These are phyloP conservation scores for Alviniconcha strummeri DNA, from an alignment of 2,888 invertebrate genomes.

Conservation along the genomic window DNA sequence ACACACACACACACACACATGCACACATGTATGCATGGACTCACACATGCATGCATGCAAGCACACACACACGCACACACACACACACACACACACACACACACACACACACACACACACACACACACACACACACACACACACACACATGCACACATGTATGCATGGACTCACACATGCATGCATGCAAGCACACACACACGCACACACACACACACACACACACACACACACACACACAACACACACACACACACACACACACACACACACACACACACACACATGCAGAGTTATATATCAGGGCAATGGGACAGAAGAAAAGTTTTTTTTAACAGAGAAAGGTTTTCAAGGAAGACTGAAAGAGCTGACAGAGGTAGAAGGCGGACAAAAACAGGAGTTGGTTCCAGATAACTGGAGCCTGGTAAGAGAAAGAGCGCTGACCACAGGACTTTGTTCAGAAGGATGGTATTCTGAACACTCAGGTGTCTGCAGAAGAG, in stretches of 20 bases:
- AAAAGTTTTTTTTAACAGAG: too few species aligned
- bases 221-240: not conserved
- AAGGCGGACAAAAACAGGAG: too few species aligned
- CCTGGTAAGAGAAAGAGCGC: too few species aligned
- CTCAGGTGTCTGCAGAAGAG: too few species aligned
- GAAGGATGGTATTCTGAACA: too few species aligned
- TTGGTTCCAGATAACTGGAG: too few species aligned
- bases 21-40: not conserved
- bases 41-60: not conserved
- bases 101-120: conserved; percentile 4
- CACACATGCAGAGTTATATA: not conserved
- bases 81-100: conserved; percentile 4
- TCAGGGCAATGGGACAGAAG: too few species aligned
- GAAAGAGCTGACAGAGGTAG: too few species aligned
- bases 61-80: not conserved
- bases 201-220: not conserved
- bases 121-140: conserved; percentile 9
- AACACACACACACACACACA: conserved; percentile 1
- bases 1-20: not conserved
- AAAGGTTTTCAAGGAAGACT: too few species aligned
- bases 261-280: conserved; percentile 1
- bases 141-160: not conserved
- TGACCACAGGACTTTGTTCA: too few species aligned
- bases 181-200: not conserved
- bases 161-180: not conserved